phyloP scores from a whole-genome alignment of 1,140 invertebrate genomes.

The Eumeta japonica region DNA sequence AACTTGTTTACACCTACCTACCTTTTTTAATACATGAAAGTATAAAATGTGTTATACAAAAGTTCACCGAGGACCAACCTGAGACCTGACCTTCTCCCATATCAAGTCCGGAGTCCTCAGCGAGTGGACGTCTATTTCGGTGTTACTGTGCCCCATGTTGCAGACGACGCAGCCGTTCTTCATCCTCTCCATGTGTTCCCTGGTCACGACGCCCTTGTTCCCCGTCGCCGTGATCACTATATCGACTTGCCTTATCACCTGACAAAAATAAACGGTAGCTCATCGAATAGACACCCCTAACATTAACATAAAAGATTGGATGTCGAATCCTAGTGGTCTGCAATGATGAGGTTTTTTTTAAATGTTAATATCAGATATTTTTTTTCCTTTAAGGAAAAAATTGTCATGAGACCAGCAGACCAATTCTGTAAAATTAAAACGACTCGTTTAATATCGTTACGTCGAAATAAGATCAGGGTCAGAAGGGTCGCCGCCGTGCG shows the following conservation, averaged over 20 bases:
- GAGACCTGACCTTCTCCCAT: slow-evolving; percentile 96
- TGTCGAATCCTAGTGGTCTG: not conserved
- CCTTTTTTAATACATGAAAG: no score
- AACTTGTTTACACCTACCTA: not conserved
- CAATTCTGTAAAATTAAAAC: no score
- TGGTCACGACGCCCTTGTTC: slow-evolving; percentile 93
- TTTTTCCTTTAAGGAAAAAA: no score
- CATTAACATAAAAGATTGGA: slow-evolving; percentile 1
- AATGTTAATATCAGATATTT: no score
- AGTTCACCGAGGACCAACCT: slow-evolving; percentile 46
- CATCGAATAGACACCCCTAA: not conserved
- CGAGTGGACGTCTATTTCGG: slow-evolving; percentile 96
- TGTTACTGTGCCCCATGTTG: slow-evolving; percentile 98
- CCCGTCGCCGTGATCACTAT: slow-evolving; percentile 95
- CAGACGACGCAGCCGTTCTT: slow-evolving; percentile 95
- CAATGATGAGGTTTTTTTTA: no score
- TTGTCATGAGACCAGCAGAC: no score
- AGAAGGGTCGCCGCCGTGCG: no score
- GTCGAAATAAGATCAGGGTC: no score
- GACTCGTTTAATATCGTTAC: no score
- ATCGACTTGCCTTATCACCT: slow-evolving; percentile 84
- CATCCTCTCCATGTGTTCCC: slow-evolving; percentile 96
- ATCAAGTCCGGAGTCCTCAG: slow-evolving; percentile 89
- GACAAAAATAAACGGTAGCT: slow-evolving; percentile 4
- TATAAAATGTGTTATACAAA: not conserved